These are phyloP conservation scores for Cinara cedri DNA, from an alignment of 2,888 invertebrate genomes.

Conservation along the genomic window DNA sequence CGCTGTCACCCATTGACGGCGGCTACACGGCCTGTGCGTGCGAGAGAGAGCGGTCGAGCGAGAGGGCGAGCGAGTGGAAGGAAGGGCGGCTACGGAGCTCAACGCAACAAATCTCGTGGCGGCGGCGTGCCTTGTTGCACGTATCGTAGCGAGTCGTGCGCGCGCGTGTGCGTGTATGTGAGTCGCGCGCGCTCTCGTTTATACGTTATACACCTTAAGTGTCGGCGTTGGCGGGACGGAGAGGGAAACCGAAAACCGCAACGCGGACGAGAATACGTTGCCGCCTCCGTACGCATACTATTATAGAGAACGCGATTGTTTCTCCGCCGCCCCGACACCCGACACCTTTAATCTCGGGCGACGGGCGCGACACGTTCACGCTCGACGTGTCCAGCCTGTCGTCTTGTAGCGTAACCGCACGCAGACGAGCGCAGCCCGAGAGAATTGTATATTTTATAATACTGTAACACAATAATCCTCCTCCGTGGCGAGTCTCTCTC, in stretches of 20 bases:
- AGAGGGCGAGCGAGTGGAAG: neutral
- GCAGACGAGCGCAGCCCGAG: too few species aligned
- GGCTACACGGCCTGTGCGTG: conserved; percentile 9
- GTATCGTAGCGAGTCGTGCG: neutral
- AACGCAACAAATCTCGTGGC: conserved; percentile 28
- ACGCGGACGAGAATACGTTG: neutral
- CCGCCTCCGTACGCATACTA: neutral
- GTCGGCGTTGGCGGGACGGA: neutral
- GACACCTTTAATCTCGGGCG: conserved; percentile 43
- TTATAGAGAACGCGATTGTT: conserved; percentile 10
- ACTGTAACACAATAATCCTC: too few species aligned
- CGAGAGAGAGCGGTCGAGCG: neutral
- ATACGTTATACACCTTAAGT: neutral
- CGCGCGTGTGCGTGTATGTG: neutral
- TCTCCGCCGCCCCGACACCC: conserved; percentile 11
- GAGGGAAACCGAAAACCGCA: conserved; percentile 27
- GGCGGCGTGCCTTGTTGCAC: neutral
- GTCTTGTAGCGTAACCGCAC: too few species aligned
- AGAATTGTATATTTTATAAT: too few species aligned
- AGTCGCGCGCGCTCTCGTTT: neutral
- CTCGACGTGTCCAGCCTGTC: neutral
- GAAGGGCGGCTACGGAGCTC: neutral
- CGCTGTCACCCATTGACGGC: conserved; percentile 50
- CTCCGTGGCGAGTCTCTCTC: too few species aligned
- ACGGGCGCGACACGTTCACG: conserved; percentile 23